Evolutionary conservation across 2,113 vertebrate genomes (phyloP), one percentile per base, ranked within the genome.

Genomic region (Eclectus roratus): DNA sequence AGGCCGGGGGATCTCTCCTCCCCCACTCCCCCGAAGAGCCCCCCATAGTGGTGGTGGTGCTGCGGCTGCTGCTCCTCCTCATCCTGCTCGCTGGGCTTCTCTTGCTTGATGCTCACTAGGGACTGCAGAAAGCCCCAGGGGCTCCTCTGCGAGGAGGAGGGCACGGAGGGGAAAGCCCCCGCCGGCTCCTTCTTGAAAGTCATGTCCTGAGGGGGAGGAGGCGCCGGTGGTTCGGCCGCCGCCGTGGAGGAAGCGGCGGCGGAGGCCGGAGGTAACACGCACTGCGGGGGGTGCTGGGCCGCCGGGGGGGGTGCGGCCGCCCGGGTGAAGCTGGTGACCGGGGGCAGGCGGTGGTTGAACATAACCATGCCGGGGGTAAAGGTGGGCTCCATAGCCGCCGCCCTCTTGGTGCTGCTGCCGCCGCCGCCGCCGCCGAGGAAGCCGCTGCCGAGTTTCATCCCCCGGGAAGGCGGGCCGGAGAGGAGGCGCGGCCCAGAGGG

Each of bases 341-440:
- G 99, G 60, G 99, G 99, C 89, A 99, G 97, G 94, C 99, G 98
- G 98, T 99, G 99, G 97, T 99, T 99, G 98, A 99, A 99, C 99
- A 99, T 99, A 88, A 99, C 98, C 99, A 99, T 99, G 96, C 99
- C 97, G 91, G 98, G 98, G 90, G 99, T 97, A 72, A 99, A 99
- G 92, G 98, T 98, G 95, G 99, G 99, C 97, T 99, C 99, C 99
- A 99, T 99, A 95, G 96, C 98, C 97, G 96, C 98, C 98, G 99
- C 96, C 98, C 99, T 98, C 95, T 99, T 98, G 98, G 98, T 98
- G 98, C 98, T 98, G 93, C 98, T 14, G 25, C 46, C 3, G 46
- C 46, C 85, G 93, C 94, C 20, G 74, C 98, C 98, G 93, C 98
- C 98, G 92, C 98, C 98, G 97, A 98, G 97, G 98, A 99, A 99